Base-by-base conservation (phyloP, 2,113 vertebrate genomes). In the Penelope pileata region DNA sequence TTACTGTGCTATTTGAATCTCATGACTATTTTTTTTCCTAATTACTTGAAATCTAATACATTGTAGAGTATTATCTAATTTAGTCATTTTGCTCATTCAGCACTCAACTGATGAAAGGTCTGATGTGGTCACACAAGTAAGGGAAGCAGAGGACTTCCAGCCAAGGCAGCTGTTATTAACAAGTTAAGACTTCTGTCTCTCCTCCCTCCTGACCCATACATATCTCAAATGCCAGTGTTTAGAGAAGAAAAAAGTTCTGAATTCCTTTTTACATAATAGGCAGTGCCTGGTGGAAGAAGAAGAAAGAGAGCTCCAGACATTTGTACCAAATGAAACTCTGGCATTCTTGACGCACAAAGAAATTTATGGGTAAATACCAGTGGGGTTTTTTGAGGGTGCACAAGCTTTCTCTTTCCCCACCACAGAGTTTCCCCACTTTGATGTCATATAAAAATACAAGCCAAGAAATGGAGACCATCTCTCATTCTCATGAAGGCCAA, bases 181-280 rank as follows among this genome's bases (percentile, higher is more conserved):
- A 58, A 23, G 16, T 43, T 80, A 74, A 24, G 3, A 86, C 17
- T 29, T 36, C 10, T 32, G 4, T 24, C 4, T 2, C 38, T 62
- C 10, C 14, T 0, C 4, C 2, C 38, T 62, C 10, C 14, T 0
- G 0, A 67, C 2, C 9, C 9, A 83, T 47, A n/a, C 17, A 69
- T 16, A 21, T 54, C 79, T 82, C 38, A 67, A 92, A 89, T 40
- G 5, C 21, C 8, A n/a, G 29, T 50, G 8, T 64, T 10, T 48
- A 48, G 68, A 34, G 70, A 86, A 73, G 45, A 4, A 70, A 34
- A 76, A 90, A 67, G 5, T 4, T 73, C 42, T 68, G 16, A 38
- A 66, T 58, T 45, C 12, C 14, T 70, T 87, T 72, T 23, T 42
- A 83, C 66, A 75, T 63, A 75, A 68, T 53, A 40, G 16, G n/a